phyloP scores from a whole-genome alignment of 2,113 vertebrate genomes.

The Speoplatyrhinus poulsoni region DNA sequence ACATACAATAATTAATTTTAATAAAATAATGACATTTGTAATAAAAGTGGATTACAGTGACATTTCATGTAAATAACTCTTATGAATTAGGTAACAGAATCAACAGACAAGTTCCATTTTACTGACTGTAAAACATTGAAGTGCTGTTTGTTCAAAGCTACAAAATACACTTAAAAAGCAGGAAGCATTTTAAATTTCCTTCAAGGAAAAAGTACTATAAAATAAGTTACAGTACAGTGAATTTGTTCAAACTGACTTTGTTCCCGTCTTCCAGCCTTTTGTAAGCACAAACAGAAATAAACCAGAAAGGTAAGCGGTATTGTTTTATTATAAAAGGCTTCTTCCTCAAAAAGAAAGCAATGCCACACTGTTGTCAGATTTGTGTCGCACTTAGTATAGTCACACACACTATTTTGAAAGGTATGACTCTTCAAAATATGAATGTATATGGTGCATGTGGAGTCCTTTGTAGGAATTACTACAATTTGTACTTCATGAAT shows the following conservation, averaged over 20 bases:
- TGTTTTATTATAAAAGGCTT: conserved; percentile 83
- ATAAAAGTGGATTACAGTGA: conserved; percentile 82
- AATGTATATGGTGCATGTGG: conserved; percentile 71
- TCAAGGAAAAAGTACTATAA: conserved; percentile 99
- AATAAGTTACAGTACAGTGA: conserved; percentile 99
- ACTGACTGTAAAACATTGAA: conserved; percentile 92
- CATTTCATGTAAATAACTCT: conserved; percentile 77
- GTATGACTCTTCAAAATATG: conserved; percentile 76
- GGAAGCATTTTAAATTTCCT: conserved; percentile 89
- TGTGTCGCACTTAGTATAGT: conserved; percentile 63
- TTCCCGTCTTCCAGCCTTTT: conserved; percentile 96
- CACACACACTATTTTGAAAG: conserved; percentile 53
- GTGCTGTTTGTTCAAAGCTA: conserved; percentile 94
- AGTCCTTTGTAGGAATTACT: conserved; percentile 75
- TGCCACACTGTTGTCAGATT: conserved; percentile 81
- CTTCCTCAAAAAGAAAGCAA: conserved; percentile 85
- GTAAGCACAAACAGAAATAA: conserved; percentile 86
- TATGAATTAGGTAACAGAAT: conserved; percentile 89
- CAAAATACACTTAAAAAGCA: conserved; percentile 92
- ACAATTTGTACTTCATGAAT: conserved; percentile 88
- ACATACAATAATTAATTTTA: conserved; percentile 82
- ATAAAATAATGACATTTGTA: conserved; percentile 81
- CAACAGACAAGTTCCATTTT: conserved; percentile 88
- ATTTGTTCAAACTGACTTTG: conserved; percentile 96
- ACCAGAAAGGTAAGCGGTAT: conserved; percentile 82